Evolutionary conservation across 1,140 invertebrate species (phyloP).

Genomic region (Laupala kohalensis): DNA sequence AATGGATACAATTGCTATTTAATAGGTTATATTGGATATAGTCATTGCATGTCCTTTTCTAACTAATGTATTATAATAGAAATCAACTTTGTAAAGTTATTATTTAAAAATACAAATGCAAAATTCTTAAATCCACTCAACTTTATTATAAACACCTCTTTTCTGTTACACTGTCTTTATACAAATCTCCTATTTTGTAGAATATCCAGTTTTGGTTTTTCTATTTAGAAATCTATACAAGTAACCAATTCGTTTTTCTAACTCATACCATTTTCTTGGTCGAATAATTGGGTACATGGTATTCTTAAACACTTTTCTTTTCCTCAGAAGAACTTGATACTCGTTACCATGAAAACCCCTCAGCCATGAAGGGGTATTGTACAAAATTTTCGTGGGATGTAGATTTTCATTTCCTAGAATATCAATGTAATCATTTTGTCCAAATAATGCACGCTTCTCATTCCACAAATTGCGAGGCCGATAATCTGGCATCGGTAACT

Average conservation of each 20-base stretch:
- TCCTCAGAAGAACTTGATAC: constrained; percentile 63
- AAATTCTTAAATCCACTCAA: neutral
- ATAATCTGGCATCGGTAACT: constrained; percentile 54
- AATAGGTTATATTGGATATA: neutral
- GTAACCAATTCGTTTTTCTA: constrained; percentile 57
- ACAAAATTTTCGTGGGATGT: constrained; percentile 68
- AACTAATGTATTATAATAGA: neutral
- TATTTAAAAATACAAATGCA: neutral
- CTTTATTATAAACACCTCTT: neutral
- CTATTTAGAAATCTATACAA: constrained; percentile 63
- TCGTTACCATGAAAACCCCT: constrained; percentile 79
- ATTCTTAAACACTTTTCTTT: constrained; percentile 46
- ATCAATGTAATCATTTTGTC: constrained; percentile 95
- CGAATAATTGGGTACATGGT: constrained; percentile 41
- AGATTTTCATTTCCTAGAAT: constrained; percentile 72
- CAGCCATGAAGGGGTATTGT: constrained; percentile 74
- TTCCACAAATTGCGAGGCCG: constrained; percentile 58
- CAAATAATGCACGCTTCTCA: constrained; percentile 66
- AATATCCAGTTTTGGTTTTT: constrained; percentile 54
- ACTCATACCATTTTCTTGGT: constrained; percentile 61
- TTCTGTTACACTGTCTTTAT: neutral
- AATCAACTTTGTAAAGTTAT: neutral
- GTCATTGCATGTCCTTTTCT: neutral
- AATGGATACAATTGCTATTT: no score
- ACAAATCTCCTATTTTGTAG: neutral